These are phyloP conservation scores for Lithosia quadra DNA, from an alignment of 2,888 invertebrate species.

Conservation along the genomic window DNA sequence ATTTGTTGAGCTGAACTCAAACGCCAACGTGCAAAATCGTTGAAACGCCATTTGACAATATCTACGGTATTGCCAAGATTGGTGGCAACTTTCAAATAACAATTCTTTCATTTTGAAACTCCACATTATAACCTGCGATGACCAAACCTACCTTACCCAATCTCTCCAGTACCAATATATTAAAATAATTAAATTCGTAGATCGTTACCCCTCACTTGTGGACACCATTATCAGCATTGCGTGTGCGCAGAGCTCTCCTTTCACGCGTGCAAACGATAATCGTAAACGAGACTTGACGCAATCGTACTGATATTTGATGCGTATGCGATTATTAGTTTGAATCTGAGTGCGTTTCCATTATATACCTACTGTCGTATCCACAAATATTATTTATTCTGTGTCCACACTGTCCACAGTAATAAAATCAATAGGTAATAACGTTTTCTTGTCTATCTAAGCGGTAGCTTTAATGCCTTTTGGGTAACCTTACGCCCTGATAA, in stretches of 20 bases:
- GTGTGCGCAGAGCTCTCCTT: conserved; percentile 53
- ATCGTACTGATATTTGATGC: conserved; percentile 61
- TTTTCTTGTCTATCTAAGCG: background rate
- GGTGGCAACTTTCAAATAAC: no score
- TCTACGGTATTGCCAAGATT: no score
- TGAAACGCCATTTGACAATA: no score
- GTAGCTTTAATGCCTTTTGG: no score
- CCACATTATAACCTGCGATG: background rate
- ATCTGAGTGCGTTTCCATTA: conserved; percentile 53
- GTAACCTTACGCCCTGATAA: no score
- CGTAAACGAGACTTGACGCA: conserved; percentile 63
- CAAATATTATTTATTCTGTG: no score
- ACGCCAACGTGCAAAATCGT: no score
- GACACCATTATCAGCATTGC: conserved; percentile 48
- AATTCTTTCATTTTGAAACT: background rate
- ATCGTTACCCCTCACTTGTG: conserved; percentile 50
- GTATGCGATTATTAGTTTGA: conserved; percentile 45
- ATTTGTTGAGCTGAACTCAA: no score
- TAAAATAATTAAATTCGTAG: conserved; percentile 53
- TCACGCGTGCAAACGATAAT: conserved; percentile 61
- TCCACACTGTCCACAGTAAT: background rate
- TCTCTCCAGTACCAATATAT: conserved; percentile 43
- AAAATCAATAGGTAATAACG: background rate
- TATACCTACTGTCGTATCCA: background rate
- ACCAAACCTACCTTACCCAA: conserved; percentile 33